Evolutionary conservation across 2,797 vertebrate genomes (phyloP).

Genomic region (Pipistrellus nathusii): DNA sequence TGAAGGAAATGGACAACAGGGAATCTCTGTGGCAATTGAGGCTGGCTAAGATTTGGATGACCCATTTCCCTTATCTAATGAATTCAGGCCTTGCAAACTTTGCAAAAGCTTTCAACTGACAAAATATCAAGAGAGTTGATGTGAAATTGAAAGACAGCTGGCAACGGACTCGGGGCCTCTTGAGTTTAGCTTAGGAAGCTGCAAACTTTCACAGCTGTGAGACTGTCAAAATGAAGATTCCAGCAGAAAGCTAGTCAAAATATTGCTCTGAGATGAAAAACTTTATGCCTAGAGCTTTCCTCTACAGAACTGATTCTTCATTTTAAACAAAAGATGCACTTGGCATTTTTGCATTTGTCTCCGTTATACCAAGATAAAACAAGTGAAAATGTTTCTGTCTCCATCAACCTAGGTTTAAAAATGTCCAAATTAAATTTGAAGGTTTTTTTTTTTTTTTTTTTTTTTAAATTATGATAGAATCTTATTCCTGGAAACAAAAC

Average conservation of each 20-base stretch:
- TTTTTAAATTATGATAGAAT: constrained; percentile 18
- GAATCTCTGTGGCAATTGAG: constrained; percentile 63
- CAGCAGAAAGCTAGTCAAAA: constrained; percentile 70
- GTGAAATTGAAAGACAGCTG: constrained; percentile 77
- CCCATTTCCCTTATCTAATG: constrained; percentile 81
- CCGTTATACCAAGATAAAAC: constrained; percentile 56
- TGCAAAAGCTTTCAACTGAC: constrained; percentile 79
- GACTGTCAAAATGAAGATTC: constrained; percentile 64
- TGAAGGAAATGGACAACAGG: constrained; percentile 69
- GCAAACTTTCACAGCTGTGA: constrained; percentile 60
- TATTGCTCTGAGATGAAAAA: constrained; percentile 69
- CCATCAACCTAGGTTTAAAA: constrained; percentile 40
- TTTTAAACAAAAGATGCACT: constrained; percentile 60
- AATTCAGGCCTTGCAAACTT: constrained; percentile 80
- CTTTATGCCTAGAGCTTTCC: constrained; percentile 13
- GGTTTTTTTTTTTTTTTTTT: not conserved
- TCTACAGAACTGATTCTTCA: constrained; percentile 16
- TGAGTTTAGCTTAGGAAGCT: constrained; percentile 72
- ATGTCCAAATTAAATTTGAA: constrained; percentile 63
- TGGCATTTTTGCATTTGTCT: constrained; percentile 52
- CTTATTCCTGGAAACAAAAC: constrained; percentile 69
- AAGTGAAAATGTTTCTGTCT: constrained; percentile 25
- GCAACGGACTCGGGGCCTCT: constrained; percentile 28
- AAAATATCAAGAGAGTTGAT: constrained; percentile 75
- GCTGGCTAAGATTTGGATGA: constrained; percentile 72